These are phyloP conservation scores for Pomatorhinus ruficollis DNA, from an alignment of 2,113 vertebrate species.

Conservation along the genomic window DNA sequence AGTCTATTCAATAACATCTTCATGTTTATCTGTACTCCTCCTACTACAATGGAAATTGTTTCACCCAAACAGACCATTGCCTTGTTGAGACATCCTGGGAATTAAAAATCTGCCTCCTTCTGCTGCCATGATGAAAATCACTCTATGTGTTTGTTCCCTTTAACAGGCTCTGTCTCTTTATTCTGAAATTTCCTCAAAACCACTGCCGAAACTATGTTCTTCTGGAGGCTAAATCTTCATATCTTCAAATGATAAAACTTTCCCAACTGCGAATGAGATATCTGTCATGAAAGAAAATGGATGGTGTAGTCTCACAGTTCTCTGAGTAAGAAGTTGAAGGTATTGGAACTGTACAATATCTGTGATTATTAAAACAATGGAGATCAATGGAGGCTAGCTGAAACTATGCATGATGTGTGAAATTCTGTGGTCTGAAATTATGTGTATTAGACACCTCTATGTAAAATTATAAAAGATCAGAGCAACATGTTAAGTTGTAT, in stretches of 20 bases:
- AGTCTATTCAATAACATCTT: not conserved
- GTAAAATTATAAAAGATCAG: not conserved
- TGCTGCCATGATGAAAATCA: not conserved
- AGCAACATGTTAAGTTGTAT: not conserved
- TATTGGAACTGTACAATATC: not conserved
- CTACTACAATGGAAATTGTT: not conserved
- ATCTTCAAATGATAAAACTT: not conserved
- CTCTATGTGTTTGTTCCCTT: not conserved
- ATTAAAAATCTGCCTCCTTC: not conserved
- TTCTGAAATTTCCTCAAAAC: not conserved
- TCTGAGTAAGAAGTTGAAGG: not conserved
- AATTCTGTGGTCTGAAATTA: not conserved
- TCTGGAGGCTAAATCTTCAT: not conserved
- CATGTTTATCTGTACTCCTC: not conserved
- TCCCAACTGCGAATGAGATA: not conserved
- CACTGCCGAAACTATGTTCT: not conserved
- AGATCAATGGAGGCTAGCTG: not conserved
- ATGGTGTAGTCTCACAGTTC: not conserved
- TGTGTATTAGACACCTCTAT: not conserved
- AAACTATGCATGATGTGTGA: not conserved
- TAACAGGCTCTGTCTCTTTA: not conserved
- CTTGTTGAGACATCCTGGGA: not conserved
- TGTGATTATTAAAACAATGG: not conserved
- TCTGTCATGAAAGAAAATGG: not conserved
- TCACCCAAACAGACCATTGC: not conserved